Percentiles rank a stretch among this genome's conserved stretches.
Conservation (phyloP, 1,140 invertebrate species). For the Papilio dardanus region DNA sequence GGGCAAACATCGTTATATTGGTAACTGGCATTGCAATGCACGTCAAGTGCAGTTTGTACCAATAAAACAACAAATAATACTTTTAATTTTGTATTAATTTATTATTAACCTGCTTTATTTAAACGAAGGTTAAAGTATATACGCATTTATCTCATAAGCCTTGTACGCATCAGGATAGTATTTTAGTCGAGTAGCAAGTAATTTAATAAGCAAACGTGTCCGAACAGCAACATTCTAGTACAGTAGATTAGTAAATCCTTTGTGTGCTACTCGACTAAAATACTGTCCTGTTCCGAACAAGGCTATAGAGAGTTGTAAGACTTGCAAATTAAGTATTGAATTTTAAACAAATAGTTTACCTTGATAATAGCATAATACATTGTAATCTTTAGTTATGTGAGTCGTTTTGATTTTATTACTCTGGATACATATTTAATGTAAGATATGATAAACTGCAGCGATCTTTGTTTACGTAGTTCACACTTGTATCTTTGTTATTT, state of each 20-base stretch:
- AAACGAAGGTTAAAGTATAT: background rate
- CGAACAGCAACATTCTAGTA: too few relatives aligned
- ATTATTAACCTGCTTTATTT: background rate
- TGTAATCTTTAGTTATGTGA: background rate
- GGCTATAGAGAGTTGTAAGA: background rate
- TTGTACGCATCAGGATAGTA: too few relatives aligned
- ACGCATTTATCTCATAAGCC: background rate
- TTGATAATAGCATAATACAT: constrained; percentile 1
- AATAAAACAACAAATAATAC: background rate
- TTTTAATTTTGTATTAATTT: background rate
- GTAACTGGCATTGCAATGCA: background rate
- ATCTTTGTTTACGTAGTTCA: background rate
- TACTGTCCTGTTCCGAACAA: too few relatives aligned
- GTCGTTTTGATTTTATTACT: constrained; percentile 10
- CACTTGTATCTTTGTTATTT: background rate
- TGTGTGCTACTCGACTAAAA: too few relatives aligned
- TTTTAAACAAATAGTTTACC: background rate
- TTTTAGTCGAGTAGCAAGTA: too few relatives aligned
- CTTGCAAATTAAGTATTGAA: background rate
- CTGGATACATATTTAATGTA: constrained; percentile 3
- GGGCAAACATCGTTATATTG: too few relatives aligned
- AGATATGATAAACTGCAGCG: background rate
- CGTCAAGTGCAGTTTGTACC: background rate
- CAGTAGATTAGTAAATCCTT: too few relatives aligned
- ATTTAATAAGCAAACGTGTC: too few relatives aligned